A percentile compares a stretch with the other conserved stretches of the same genome.
These are phyloP conservation scores for Aphidius ervi DNA, from an alignment of 1,140 invertebrate species.

Conservation along the genomic window DNA sequence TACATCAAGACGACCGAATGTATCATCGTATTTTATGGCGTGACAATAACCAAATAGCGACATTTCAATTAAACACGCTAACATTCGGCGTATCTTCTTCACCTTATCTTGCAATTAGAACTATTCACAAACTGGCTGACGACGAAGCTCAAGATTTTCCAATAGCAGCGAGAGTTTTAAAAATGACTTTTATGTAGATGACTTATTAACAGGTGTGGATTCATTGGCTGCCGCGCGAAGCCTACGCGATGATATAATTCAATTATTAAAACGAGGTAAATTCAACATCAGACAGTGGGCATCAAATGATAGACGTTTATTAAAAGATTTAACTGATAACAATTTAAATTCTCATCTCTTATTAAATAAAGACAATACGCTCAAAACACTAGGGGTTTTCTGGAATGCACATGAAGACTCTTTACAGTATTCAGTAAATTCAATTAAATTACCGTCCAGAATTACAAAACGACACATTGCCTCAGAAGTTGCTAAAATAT, in stretches of 20 bases:
- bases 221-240: slow-evolving; percentile 22
- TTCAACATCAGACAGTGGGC: slow-evolving; percentile 37
- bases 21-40: slow-evolving; percentile 43
- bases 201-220: slow-evolving; percentile 28
- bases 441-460: neutral
- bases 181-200: slow-evolving; percentile 33
- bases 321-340: slow-evolving; percentile 30
- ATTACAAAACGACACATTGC: slow-evolving; percentile 31
- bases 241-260: slow-evolving; percentile 30
- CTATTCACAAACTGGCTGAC: slow-evolving; percentile 30
- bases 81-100: slow-evolving; percentile 47
- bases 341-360: too few species aligned
- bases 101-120: slow-evolving; percentile 31
- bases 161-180: slow-evolving; percentile 19
- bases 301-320: slow-evolving; percentile 32
- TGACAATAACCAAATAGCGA: slow-evolving; percentile 20
- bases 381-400: too few species aligned
- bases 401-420: too few species aligned
- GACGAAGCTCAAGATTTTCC: slow-evolving; percentile 28
- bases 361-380: too few species aligned
- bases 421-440: too few species aligned
- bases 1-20: slow-evolving; percentile 31
- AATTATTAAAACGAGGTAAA: slow-evolving; percentile 27
- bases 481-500: slow-evolving; percentile 35
- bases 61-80: slow-evolving; percentile 30